Evolutionary conservation across 1,140 invertebrate genomes (phyloP).

Genomic region (Drusus annulatus): DNA sequence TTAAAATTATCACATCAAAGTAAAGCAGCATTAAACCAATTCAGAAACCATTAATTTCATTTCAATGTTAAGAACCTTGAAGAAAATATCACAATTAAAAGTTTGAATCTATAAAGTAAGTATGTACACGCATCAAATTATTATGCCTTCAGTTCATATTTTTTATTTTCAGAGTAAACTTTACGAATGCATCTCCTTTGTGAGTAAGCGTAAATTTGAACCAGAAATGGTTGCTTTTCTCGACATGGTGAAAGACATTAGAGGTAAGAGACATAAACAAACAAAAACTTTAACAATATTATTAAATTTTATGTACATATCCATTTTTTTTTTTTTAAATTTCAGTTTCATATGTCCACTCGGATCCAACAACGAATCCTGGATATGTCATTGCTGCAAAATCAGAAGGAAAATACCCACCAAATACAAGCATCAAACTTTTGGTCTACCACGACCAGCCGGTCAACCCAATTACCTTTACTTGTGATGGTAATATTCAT

Average conservation of each 20-base stretch:
- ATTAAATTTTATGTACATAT: not conserved
- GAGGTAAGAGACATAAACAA: constrained; percentile 72
- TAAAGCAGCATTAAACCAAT: too few species aligned
- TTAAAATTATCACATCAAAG: too few species aligned
- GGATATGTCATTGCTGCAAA: constrained; percentile 87
- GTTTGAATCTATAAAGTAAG: too few species aligned
- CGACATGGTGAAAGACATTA: constrained; percentile 82
- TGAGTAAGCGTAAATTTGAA: constrained; percentile 78
- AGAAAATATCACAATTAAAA: too few species aligned
- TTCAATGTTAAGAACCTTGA: too few species aligned
- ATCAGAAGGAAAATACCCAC: constrained; percentile 82
- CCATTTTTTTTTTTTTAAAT: not conserved
- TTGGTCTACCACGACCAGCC: constrained; percentile 80
- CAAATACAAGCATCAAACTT: constrained; percentile 88
- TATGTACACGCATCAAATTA: too few species aligned
- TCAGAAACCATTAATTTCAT: too few species aligned
- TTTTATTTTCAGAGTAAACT: constrained; percentile 71
- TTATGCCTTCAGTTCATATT: too few species aligned
- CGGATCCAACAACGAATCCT: constrained; percentile 81
- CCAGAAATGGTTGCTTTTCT: constrained; percentile 85
- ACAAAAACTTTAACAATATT: not conserved
- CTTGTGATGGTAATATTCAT: constrained; percentile 81
- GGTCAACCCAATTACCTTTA: constrained; percentile 84
- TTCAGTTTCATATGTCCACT: constrained; percentile 78
- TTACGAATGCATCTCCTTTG: constrained; percentile 80